Evolutionary conservation across 2,797 vertebrate species (phyloP).

Genomic region (Cyprinodon diabolis): DNA sequence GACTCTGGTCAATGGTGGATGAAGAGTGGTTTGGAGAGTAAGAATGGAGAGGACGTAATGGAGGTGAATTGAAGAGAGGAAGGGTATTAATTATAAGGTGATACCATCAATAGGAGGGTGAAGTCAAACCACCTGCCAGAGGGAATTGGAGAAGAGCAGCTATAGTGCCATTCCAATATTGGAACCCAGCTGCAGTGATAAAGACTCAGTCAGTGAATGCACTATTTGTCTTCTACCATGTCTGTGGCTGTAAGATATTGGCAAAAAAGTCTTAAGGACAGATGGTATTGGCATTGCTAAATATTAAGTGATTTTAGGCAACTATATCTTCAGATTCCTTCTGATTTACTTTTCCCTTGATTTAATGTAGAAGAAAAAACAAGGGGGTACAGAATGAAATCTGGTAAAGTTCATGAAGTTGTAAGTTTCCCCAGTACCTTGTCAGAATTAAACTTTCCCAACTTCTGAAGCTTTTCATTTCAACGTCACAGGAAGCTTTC

Average conservation of each 20-base stretch:
- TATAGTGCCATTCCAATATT: constrained; percentile 48
- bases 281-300: background rate
- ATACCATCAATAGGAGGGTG: constrained; percentile 66
- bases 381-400: background rate
- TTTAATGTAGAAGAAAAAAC: background rate
- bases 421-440: background rate
- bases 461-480: constrained; percentile 9
- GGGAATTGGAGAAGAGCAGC: constrained; percentile 63
- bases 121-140: constrained; percentile 59
- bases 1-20: constrained; percentile 49
- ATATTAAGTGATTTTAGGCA: background rate
- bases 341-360: background rate
- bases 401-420: background rate
- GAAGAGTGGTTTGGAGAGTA: constrained; percentile 33
- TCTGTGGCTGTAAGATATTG: background rate
- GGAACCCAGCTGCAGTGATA: constrained; percentile 36
- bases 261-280: constrained; percentile 1
- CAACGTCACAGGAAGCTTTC: constrained; percentile 17
- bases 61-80: constrained; percentile 55
- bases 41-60: constrained; percentile 43
- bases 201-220: constrained; percentile 33
- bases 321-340: background rate
- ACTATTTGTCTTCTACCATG: constrained; percentile 3
- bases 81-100: constrained; percentile 71
- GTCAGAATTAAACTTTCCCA: constrained; percentile 5